Base-by-base conservation (phyloP, 2,113 vertebrate species). In the Gavia stellata region DNA sequence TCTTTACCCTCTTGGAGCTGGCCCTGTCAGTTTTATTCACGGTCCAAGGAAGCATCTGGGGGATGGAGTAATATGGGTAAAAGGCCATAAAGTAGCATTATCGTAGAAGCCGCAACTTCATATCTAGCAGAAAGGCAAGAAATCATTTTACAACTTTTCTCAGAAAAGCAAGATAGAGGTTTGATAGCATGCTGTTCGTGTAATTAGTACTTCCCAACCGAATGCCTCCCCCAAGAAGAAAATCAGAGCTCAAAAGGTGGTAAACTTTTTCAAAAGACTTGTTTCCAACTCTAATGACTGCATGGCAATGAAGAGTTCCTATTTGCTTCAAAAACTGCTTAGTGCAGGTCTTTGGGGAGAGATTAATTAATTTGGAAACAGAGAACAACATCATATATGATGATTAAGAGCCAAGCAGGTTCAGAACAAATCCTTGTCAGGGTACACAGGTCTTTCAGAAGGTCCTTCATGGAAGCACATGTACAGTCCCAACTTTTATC, bases 161-260 rank as follows among this genome's bases (percentile, higher is more conserved):
- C 38, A 16, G 19, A 67, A 75, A 19, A 14, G 4, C 33, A 84
- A 56, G 12, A 8, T 26, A 40, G 1, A 1, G 36, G 26, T 80
- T 65, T 80, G 42, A 34, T 38, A 68, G 29, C 19, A 18, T 0
- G 1, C 3, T 44, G 7, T 47, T 23, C 1, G 0, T 33, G 2
- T 18, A 34, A 50, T 49, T 71, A 55, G 4, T 42, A 36, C n/a
- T 81, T 91, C 29, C n/a, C 11, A 67, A 16, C 9, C n/a, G n/a
- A 81, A 59, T 31, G 17, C 25, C 44, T 42, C 23, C 13, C 12
- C 13, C 3, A 25, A 29, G 42, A 70, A 67, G 26, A 71, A 89
- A 79, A 71, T 23, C 29, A 36, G 34, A 79, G 65, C 44, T 74
- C 23, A 26, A 17, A 70, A 63, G 17, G 16, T 6, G 15, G 16